Evolutionary conservation across 2,113 vertebrate species (phyloP).

Genomic region (Bostrychus sinensis): DNA sequence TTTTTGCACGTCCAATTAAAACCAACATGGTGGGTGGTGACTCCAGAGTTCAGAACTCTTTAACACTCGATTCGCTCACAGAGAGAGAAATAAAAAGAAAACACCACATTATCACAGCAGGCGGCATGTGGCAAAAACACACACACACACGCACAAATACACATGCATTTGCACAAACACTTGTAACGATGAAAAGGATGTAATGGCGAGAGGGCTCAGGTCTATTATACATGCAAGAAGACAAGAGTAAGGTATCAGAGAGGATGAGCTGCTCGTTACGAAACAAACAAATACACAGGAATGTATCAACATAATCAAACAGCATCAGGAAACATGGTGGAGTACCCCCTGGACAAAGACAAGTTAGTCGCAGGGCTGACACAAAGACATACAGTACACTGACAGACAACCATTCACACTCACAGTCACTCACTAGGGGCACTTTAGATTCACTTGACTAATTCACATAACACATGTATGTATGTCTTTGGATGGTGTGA

Average conservation of each 20-base stretch:
- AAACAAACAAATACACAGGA: constrained; percentile 18
- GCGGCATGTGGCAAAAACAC: constrained; percentile 45
- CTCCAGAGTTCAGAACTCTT: constrained; percentile 70
- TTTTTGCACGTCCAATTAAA: constrained; percentile 67
- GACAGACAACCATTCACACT: not conserved
- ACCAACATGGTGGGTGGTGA: constrained; percentile 52
- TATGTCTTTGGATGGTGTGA: no score
- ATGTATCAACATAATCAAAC: constrained; percentile 14
- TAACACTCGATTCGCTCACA: constrained; percentile 67
- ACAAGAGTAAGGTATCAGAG: constrained; percentile 48
- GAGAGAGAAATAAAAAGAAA: constrained; percentile 68
- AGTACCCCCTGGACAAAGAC: no score
- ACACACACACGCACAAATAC: constrained; percentile 19
- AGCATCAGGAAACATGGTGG: not conserved
- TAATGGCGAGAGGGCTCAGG: constrained; percentile 47
- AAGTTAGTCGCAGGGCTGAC: not conserved
- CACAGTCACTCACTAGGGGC: not conserved
- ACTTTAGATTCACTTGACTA: no score
- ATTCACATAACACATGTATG: no score
- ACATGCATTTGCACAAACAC: constrained; percentile 17
- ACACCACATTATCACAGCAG: constrained; percentile 73
- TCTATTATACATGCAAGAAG: constrained; percentile 65
- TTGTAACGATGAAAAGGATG: constrained; percentile 58
- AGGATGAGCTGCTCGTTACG: constrained; percentile 39
- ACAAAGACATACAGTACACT: not conserved